These are phyloP conservation scores for Catharus bicknelli DNA, from an alignment of 2,113 vertebrate genomes.

Conservation along the genomic window DNA sequence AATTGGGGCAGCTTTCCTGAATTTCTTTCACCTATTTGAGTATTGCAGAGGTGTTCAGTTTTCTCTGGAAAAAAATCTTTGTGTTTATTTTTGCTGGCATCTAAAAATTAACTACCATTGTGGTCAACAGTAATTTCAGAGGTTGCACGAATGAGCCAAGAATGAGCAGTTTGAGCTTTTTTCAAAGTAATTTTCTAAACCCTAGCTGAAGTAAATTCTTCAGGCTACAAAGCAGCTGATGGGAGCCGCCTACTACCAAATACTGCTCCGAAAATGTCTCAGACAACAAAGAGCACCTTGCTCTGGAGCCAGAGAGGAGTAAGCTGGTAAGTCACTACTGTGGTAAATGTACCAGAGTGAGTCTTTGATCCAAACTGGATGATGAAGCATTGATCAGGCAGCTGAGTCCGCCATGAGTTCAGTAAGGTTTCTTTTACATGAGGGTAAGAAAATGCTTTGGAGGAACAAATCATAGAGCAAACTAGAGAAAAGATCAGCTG, in stretches of 20 bases:
- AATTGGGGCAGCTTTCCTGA: background rate
- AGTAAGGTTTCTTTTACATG: background rate
- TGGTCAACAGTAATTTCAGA: background rate
- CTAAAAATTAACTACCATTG: background rate
- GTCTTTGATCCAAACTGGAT: background rate
- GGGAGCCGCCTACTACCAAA: background rate
- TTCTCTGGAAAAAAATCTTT: background rate
- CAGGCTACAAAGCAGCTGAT: background rate
- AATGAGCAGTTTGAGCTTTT: background rate
- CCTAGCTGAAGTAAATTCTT: background rate
- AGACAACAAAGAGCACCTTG: background rate
- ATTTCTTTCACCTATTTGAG: background rate
- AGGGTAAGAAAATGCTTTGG: background rate
- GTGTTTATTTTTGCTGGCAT: background rate
- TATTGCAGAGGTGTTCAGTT: constrained; percentile 2
- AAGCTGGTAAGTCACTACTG: background rate
- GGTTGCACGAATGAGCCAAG: background rate
- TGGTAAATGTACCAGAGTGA: background rate
- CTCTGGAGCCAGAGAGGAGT: background rate
- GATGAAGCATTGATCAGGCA: background rate
- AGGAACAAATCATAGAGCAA: background rate
- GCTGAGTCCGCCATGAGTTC: background rate
- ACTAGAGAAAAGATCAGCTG: background rate
- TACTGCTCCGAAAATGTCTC: background rate
- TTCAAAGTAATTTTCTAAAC: background rate